Evolutionary conservation across 2,888 invertebrate genomes (phyloP).

Genomic region (Brachylomia viminalis): DNA sequence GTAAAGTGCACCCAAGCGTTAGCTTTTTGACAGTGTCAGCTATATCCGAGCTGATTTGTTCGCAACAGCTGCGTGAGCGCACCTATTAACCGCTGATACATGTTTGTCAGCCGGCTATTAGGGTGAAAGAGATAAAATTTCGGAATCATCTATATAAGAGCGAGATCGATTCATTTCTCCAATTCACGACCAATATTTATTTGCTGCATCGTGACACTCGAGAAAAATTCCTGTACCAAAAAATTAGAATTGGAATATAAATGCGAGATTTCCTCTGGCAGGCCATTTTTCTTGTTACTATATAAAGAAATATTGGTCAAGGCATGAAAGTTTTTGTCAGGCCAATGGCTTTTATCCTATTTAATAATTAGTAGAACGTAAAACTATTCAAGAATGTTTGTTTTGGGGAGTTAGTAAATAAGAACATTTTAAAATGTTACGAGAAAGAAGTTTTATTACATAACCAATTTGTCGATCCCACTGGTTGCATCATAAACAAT

Average conservation of each 20-base stretch:
- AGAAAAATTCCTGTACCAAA: conserved; percentile 87
- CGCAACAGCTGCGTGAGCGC: conserved; percentile 90
- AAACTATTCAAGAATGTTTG: conserved; percentile 33
- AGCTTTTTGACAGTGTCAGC: conserved; percentile 90
- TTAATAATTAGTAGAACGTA: conserved; percentile 45
- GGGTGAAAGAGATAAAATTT: conserved; percentile 89
- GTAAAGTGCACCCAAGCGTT: conserved; percentile 75
- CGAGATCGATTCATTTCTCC: conserved; percentile 88
- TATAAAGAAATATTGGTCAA: conserved; percentile 87
- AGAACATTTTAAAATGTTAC: conserved; percentile 31
- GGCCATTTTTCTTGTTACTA: conserved; percentile 85
- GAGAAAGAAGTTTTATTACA: conserved; percentile 51
- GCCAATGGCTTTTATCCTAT: conserved; percentile 47
- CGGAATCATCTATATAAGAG: conserved; percentile 85
- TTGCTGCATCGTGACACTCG: conserved; percentile 87
- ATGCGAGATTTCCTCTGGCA: conserved; percentile 82
- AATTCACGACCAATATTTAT: conserved; percentile 88
- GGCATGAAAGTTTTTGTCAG: conserved; percentile 71
- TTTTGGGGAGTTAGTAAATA: conserved; percentile 38
- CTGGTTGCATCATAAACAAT: conserved; percentile 64
- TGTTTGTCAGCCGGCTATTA: conserved; percentile 91
- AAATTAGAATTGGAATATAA: conserved; percentile 85
- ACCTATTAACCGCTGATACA: conserved; percentile 91
- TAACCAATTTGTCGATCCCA: conserved; percentile 57
- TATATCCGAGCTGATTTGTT: conserved; percentile 91